Evolutionary conservation across 1,140 invertebrate species (phyloP), one percentile per base, ranked within the genome.

Genomic region (Acromyrmex echinatior): DNA sequence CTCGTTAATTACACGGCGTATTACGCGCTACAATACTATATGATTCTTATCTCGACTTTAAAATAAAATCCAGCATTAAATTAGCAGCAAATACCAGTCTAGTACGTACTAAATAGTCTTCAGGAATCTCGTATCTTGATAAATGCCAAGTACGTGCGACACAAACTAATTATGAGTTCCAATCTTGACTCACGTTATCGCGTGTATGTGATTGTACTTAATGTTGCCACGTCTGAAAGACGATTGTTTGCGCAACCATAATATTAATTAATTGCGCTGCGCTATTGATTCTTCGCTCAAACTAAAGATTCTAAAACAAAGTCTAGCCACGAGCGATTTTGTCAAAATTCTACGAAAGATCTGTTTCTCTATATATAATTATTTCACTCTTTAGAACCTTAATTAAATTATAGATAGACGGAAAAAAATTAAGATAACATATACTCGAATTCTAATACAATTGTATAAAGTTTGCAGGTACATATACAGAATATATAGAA

Each of bases 1-100:
- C 18, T 58, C n/a, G 16, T 58, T 70, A 79, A 81, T 81, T 81
- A 58, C 31, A 79, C 49, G 21, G 14, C 16, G 31, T 81, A 70
- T 58, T 39, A 70, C 49, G 49, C 65, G 21, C n/a, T 5, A 21
- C 66, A 79, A 68, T 9, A 45, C 53, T 31, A 31, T 31, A 28
- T 1, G 58, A 78, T 66, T 71, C 16, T 81, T 56, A 70, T 70
- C 78, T 56, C 16, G 31, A 56, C 9, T 14, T 10, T 63, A 39
- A 63, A 78, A 70, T 70, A 63, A 78, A n/a, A 78, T 49, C 9
- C 16, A 45, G 35, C 21, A 49, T 62, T 16, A 49, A 45, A 49
- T 49, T 65, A 35, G 1, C 21, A 77, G 45, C 6, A 14, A 35
- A 39, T 16, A 49, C 1, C 25, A 14, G 25, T 14, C 21, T 45